A percentile compares a stretch with the other conserved stretches of the same genome.
Evolutionary conservation across 1,140 invertebrate species (phyloP).

Genomic region (Aphaenogaster ashmeadi): DNA sequence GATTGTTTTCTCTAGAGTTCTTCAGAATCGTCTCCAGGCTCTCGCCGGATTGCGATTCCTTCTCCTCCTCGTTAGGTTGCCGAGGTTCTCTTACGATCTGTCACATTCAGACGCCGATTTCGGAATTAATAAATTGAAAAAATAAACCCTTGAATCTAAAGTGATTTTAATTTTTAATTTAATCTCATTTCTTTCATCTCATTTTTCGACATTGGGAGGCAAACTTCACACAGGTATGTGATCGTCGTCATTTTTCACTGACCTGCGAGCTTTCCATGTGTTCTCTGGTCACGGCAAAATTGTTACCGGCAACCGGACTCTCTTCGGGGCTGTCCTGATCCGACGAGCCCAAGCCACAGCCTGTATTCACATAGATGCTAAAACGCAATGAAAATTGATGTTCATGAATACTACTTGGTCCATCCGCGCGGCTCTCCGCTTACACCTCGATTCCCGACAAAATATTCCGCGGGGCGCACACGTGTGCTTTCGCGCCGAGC

Average conservation of each 20-base stretch:
- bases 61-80: slow-evolving; percentile 87
- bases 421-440: background rate
- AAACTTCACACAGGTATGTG: too few relatives aligned
- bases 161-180: background rate
- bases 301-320: slow-evolving; percentile 76
- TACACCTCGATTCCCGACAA: background rate
- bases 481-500: background rate
- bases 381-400: slow-evolving; percentile 77
- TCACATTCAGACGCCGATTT: slow-evolving; percentile 22
- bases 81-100: slow-evolving; percentile 59
- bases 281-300: slow-evolving; percentile 79
- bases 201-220: background rate
- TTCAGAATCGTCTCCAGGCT: slow-evolving; percentile 79
- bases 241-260: slow-evolving; percentile 26
- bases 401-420: slow-evolving; percentile 28
- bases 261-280: slow-evolving; percentile 82
- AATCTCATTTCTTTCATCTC: background rate
- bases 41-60: slow-evolving; percentile 87
- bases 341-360: slow-evolving; percentile 84
- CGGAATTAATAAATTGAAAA: background rate
- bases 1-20: slow-evolving; percentile 84
- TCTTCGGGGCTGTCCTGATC: slow-evolving; percentile 91
- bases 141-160: background rate
- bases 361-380: slow-evolving; percentile 91
- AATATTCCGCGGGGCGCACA: slow-evolving; percentile 30